Conservation (phyloP, 2,113 vertebrate genomes). For the Muscicapa adusta region DNA sequence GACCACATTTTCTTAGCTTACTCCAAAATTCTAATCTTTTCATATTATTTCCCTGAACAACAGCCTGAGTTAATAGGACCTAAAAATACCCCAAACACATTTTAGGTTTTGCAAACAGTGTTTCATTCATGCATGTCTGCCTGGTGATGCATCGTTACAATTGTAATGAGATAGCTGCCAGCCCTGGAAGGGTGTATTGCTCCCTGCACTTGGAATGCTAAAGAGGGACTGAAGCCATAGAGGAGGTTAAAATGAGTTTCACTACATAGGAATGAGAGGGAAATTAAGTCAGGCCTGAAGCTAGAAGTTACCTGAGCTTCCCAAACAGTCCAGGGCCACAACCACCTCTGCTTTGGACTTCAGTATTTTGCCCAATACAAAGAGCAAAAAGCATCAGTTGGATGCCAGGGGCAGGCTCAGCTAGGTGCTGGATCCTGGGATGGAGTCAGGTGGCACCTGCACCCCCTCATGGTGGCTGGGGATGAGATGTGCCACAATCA, state of each 20-base stretch:
- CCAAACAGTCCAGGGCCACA: neutral
- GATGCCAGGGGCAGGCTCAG: neutral
- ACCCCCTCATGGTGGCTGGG: neutral
- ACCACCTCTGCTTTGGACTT: neutral
- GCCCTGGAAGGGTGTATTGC: neutral
- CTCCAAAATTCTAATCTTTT: neutral
- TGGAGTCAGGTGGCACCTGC: neutral
- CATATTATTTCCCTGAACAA: neutral
- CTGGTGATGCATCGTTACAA: neutral
- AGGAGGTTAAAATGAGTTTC: neutral
- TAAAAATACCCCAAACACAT: constrained; percentile 3
- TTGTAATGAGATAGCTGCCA: neutral
- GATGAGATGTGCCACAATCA: constrained; percentile 8
- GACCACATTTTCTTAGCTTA: neutral
- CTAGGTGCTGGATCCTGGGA: neutral
- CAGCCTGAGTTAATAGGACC: neutral
- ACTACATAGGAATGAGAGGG: neutral
- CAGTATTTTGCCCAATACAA: neutral
- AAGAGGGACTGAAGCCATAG: neutral
- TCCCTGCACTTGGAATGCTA: neutral
- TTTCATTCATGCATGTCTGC: neutral
- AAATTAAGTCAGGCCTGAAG: neutral
- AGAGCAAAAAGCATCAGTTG: neutral
- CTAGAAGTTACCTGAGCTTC: neutral
- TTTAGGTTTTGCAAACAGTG: constrained; percentile 13